These are phyloP conservation scores for mouse (Mus musculus) DNA, from an alignment of 2,113 vertebrate species.

Conservation along the genomic window GRCm39 chr13:113526501-113527000, in stretches of 20 bases:
- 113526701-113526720: background rate
- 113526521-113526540: background rate
- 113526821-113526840: background rate
- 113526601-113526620: background rate
- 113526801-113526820: background rate
- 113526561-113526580: background rate
- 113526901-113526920: background rate
- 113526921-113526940: background rate
- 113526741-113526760: background rate
- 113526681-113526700: background rate
- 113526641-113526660: background rate
- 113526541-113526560: background rate
- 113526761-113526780: background rate
- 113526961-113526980: background rate
- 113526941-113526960: background rate
- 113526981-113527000: background rate
- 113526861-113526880: background rate
- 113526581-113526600: background rate
- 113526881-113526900: background rate
- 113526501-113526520: background rate
- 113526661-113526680: background rate
- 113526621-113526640: background rate
- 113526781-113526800: background rate
- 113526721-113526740: background rate
- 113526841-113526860: background rate